Percentiles rank a stretch among this genome's conserved stretches.
Conservation (phyloP, 2,113 vertebrate genomes). For the crab-eating macaque (Macaca fascicularis) region T2T-MFA8v1.1 NC_088378.1:125387501-125388000, state of each 20-base stretch:
- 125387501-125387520: not conserved
- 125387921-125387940: not conserved
- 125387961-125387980: not conserved
- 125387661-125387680: not conserved
- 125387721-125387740: not conserved
- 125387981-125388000: not conserved
- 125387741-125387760: not conserved
- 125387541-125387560: not conserved
- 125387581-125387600: not conserved
- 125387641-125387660: not conserved
- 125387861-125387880: not conserved
- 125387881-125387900: too few relatives aligned
- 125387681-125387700: not conserved
- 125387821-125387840: not conserved
- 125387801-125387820: not conserved
- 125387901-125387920: not conserved
- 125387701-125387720: not conserved
- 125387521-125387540: not conserved
- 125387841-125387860: not conserved
- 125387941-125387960: not conserved
- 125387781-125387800: not conserved
- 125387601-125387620: not conserved
- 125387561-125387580: not conserved
- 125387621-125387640: not conserved
- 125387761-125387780: not conserved